Base-by-base conservation (phyloP, 2,797 vertebrate species). In the Acrossocheilus fasciatus region DNA sequence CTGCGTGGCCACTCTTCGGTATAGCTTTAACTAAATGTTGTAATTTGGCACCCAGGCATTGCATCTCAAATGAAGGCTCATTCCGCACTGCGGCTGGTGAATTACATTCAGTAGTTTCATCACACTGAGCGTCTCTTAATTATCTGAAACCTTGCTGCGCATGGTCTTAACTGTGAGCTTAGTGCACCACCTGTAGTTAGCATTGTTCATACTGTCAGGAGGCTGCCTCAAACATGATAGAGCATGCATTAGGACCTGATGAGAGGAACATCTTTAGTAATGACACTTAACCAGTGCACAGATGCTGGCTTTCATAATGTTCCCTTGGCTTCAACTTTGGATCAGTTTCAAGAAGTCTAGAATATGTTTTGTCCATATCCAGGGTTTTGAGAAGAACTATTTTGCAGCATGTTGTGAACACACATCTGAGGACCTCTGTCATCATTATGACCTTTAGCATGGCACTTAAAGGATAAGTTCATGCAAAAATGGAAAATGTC, bases 121-220 rank as follows among this genome's bases (percentile, higher is more conserved):
- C 10, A 11, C 47, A 26, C 26, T 39, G 30, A 36, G 30, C 20
- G 2, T 62, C 7, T 17, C 36, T 36, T 43, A n/a, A 34, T 82
- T 57, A 72, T 57, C 7, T 82, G 45, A 39, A 41, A 52, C 50
- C 34, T 43, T 14, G 1, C 62, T 26, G 57, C 45, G 69, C 72
- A 20, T 18, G 34, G 4, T 15, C 57, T 26, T 26, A 82, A 82
- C 23, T 62, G 18, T 80, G 80, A 88, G 68, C n/a, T n/a, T 50
- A 82, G 36, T 78, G 83, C 73, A 66, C 87, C 73, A 80, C 84
- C 75, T 86, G 75, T 86, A 73, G 80, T 80, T 72, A 74, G 43
- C 50, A 23, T 72, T 82, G 81, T 57, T 64, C 66, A 50, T 34
- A 20, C 1, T 66, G 45, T 78, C 47, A 66, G 20, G 12, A 11